These are phyloP conservation scores for Drosophila triauraria DNA, from an alignment of 1,140 invertebrate genomes.

Conservation along the genomic window DNA sequence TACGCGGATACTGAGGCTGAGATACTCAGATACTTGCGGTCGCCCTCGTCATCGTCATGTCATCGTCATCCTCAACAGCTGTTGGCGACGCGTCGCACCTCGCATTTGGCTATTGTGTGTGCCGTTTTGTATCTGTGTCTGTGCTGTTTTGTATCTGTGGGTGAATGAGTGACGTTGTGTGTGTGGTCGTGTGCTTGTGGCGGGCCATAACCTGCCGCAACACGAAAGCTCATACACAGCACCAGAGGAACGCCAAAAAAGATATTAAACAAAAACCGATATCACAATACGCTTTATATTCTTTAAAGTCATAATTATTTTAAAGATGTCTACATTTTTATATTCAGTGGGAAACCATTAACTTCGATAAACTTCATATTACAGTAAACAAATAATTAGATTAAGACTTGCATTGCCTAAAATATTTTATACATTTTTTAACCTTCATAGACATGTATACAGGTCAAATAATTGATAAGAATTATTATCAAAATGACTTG, in stretches of 20 bases:
- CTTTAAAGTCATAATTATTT: no score
- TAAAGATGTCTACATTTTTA: no score
- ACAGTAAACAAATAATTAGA: background rate
- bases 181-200: slow-evolving; percentile 48
- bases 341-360: no score
- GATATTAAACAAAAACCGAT: slow-evolving; percentile 4
- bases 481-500: slow-evolving; percentile 26
- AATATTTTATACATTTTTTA: background rate
- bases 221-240: slow-evolving; percentile 51
- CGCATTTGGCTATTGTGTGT: slow-evolving; percentile 65
- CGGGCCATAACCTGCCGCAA: slow-evolving; percentile 76
- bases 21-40: slow-evolving; percentile 44
- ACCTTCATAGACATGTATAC: background rate
- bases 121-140: slow-evolving; percentile 37
- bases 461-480: slow-evolving; percentile 14
- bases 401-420: background rate
- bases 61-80: slow-evolving; percentile 46
- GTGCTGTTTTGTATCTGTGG: slow-evolving; percentile 38
- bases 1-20: background rate
- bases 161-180: slow-evolving; percentile 35
- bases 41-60: slow-evolving; percentile 59
- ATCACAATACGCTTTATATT: background rate
- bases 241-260: slow-evolving; percentile 6
- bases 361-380: no score
- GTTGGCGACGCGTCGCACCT: slow-evolving; percentile 59